A percentile compares a stretch with the other conserved stretches of the same genome.
These are phyloP conservation scores for Pentalonia nigronervosa DNA, from an alignment of 1,140 invertebrate species.

Conservation along the genomic window DNA sequence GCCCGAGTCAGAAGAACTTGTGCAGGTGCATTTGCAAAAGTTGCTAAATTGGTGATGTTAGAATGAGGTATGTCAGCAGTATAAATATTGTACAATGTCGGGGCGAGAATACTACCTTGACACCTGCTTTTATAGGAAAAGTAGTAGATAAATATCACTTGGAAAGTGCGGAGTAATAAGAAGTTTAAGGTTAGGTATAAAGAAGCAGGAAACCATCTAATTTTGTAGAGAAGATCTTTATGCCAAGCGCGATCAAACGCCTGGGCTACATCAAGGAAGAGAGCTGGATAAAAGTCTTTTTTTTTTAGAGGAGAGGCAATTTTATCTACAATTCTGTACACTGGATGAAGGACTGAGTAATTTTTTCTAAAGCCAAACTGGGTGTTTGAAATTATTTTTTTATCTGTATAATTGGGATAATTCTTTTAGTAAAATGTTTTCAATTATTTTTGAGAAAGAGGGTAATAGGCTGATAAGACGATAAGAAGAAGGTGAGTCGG, in stretches of 20 bases:
- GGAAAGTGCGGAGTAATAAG: too few species aligned
- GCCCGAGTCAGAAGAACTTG: too few species aligned
- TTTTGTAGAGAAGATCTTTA: conserved; percentile 59
- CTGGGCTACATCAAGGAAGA: conserved; percentile 61
- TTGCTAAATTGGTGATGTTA: too few species aligned
- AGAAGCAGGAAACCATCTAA: background rate
- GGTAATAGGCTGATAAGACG: background rate
- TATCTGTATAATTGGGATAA: background rate
- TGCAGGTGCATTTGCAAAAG: too few species aligned
- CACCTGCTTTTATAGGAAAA: too few species aligned
- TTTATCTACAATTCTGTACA: conserved; percentile 57
- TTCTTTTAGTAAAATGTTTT: background rate
- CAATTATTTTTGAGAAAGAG: background rate
- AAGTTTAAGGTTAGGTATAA: background rate
- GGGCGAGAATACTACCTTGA: too few species aligned
- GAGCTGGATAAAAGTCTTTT: conserved; percentile 55
- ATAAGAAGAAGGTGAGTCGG: background rate
- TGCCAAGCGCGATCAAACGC: conserved; percentile 63
- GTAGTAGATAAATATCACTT: too few species aligned
- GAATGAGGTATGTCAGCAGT: too few species aligned
- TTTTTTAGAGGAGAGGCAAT: conserved; percentile 58
- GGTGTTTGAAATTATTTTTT: conserved; percentile 59
- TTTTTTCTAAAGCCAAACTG: conserved; percentile 63
- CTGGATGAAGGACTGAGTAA: conserved; percentile 61
- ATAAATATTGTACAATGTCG: too few species aligned